Conservation (phyloP, 2,113 vertebrate genomes). For the Ceuthmochares aereus region DNA sequence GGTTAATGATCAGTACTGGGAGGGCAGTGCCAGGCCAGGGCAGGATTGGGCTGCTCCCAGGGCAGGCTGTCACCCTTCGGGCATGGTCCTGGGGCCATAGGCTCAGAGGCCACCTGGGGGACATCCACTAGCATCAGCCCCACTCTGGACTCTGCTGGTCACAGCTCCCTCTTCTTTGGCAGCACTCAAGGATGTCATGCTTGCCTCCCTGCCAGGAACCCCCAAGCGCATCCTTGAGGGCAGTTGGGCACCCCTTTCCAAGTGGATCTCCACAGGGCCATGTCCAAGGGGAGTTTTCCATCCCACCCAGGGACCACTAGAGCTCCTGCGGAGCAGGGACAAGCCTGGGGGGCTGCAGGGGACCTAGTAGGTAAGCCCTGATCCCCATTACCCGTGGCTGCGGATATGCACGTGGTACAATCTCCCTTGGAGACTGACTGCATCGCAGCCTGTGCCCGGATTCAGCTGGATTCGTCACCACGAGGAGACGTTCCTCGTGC, state of each 20-base stretch:
- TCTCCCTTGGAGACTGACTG: slow-evolving; percentile 71
- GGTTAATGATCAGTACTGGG: slow-evolving; percentile 50
- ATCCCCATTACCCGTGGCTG: neutral
- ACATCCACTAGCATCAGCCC: neutral
- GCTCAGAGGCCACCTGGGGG: neutral
- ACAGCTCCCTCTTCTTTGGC: neutral
- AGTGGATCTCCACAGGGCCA: neutral
- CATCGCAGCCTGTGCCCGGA: slow-evolving; percentile 52
- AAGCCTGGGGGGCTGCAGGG: neutral
- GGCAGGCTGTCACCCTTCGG: neutral
- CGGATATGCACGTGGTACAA: slow-evolving; percentile 59
- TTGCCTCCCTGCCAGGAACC: neutral
- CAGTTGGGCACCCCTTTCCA: neutral
- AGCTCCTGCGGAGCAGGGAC: neutral
- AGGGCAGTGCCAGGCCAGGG: neutral
- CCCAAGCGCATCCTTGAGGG: neutral
- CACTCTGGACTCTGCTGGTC: neutral
- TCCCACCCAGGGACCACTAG: neutral
- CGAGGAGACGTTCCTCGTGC: slow-evolving; percentile 25
- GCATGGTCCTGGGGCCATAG: neutral
- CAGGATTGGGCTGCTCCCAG: neutral
- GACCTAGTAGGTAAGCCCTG: neutral
- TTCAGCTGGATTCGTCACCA: slow-evolving; percentile 66
- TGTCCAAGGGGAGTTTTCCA: neutral
- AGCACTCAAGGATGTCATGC: neutral